These are phyloP conservation scores for Stigmatopora nigra DNA, from an alignment of 2,113 vertebrate species.

Conservation along the genomic window DNA sequence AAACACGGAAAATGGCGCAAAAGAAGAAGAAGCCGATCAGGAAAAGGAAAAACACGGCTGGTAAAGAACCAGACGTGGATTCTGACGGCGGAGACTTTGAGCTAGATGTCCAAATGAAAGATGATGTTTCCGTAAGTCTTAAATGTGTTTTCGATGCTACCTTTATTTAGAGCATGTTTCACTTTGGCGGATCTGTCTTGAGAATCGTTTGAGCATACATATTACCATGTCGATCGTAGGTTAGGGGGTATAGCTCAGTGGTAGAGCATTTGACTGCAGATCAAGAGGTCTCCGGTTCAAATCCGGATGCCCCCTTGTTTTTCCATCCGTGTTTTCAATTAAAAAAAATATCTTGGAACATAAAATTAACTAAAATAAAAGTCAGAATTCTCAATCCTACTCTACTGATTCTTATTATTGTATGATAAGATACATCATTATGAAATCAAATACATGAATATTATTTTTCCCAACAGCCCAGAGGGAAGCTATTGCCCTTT, in stretches of 20 bases:
- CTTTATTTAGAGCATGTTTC: too few species aligned
- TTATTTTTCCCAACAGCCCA: constrained; percentile 33
- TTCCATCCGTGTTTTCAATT: not conserved
- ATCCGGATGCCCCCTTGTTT: constrained; percentile 13
- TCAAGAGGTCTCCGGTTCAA: constrained; percentile 20
- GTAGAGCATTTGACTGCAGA: constrained; percentile 75
- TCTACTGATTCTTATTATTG: too few species aligned
- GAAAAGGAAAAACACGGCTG: constrained; percentile 52
- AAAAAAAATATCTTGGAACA: too few species aligned
- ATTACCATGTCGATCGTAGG: not conserved
- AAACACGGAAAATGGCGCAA: constrained; percentile 59
- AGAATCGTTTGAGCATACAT: not conserved
- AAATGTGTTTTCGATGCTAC: not conserved
- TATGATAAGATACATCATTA: not conserved
- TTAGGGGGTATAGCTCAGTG: constrained; percentile 69
- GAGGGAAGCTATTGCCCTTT: constrained; percentile 67
- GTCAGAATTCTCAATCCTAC: too few species aligned
- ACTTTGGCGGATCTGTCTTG: too few species aligned
- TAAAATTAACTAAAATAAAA: too few species aligned
- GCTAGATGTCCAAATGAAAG: constrained; percentile 55
- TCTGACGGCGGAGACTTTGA: constrained; percentile 68
- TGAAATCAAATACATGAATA: not conserved
- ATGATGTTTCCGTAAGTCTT: constrained; percentile 60
- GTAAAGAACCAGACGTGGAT: constrained; percentile 56
- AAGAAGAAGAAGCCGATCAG: constrained; percentile 69